These are phyloP conservation scores for Ammospiza nelsoni DNA, from an alignment of 2,113 vertebrate species.

Conservation along the genomic window DNA sequence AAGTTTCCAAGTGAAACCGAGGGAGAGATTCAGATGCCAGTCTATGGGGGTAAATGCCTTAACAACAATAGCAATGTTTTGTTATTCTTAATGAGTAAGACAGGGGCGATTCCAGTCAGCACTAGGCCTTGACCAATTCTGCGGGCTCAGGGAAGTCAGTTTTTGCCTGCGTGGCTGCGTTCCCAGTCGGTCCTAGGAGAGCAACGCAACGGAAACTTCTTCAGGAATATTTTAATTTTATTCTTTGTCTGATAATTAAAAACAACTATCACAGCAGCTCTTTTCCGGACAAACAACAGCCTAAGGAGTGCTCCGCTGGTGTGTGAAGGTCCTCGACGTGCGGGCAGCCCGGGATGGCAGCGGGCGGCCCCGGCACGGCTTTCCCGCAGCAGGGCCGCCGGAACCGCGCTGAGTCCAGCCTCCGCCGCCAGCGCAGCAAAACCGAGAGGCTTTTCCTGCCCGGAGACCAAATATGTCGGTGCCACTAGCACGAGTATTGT, in stretches of 20 bases:
- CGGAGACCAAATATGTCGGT: neutral
- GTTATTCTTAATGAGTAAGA: neutral
- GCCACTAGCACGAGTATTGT: neutral
- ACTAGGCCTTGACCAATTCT: neutral
- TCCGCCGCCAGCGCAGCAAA: neutral
- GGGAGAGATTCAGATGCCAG: neutral
- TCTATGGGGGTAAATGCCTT: neutral
- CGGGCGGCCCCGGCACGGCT: neutral
- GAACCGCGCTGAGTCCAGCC: neutral
- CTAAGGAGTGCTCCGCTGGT: neutral
- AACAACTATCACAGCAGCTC: neutral
- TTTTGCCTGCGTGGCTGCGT: neutral
- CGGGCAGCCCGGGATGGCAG: neutral
- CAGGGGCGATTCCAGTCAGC: neutral
- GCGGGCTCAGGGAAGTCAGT: neutral
- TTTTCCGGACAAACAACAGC: neutral
- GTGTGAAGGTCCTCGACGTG: neutral
- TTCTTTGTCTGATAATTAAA: neutral
- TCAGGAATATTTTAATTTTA: constrained; percentile 13
- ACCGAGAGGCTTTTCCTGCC: neutral
- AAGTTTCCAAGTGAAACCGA: neutral
- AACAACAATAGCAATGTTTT: neutral
- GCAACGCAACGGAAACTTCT: constrained; percentile 11
- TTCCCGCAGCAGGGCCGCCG: neutral
- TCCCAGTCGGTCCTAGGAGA: neutral